Percentiles rank a stretch among this genome's conserved stretches.
phyloP scores from a whole-genome alignment of 2,888 invertebrate species.

The Xestobium rufovillosum region DNA sequence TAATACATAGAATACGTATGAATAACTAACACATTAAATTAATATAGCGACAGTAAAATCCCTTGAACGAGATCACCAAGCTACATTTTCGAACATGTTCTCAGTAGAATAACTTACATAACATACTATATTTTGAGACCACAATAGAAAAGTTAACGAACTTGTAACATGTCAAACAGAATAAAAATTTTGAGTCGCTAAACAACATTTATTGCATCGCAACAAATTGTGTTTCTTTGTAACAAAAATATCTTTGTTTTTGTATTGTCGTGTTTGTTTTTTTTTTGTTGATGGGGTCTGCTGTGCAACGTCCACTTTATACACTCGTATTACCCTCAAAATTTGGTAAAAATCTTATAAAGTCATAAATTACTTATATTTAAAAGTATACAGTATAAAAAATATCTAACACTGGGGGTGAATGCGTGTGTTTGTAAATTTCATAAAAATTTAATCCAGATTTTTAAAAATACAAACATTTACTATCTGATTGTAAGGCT shows the following conservation, averaged over 20 bases:
- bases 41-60: slow-evolving; percentile 33
- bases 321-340: background rate
- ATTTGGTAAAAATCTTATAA: slow-evolving; percentile 1
- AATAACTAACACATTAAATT: slow-evolving; percentile 40
- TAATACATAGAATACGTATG: slow-evolving; percentile 41
- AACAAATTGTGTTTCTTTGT: no score
- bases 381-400: background rate
- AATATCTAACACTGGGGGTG: slow-evolving; percentile 3
- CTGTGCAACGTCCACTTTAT: no score
- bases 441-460: background rate
- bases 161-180: slow-evolving; percentile 26
- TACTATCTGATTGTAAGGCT: slow-evolving; percentile 38
- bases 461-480: slow-evolving; percentile 27
- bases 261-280: no score
- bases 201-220: background rate
- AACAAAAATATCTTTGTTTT: no score
- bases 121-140: slow-evolving; percentile 31
- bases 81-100: slow-evolving; percentile 20
- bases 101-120: slow-evolving; percentile 37
- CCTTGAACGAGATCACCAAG: slow-evolving; percentile 38
- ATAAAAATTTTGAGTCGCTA: slow-evolving; percentile 8
- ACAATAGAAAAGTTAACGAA: slow-evolving; percentile 31
- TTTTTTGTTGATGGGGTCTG: no score
- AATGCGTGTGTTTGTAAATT: background rate
- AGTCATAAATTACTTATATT: slow-evolving; percentile 1